Evolutionary conservation across 2,113 vertebrate species (phyloP), one percentile per base, ranked within the genome.

Genomic region (Pitta sordida): DNA sequence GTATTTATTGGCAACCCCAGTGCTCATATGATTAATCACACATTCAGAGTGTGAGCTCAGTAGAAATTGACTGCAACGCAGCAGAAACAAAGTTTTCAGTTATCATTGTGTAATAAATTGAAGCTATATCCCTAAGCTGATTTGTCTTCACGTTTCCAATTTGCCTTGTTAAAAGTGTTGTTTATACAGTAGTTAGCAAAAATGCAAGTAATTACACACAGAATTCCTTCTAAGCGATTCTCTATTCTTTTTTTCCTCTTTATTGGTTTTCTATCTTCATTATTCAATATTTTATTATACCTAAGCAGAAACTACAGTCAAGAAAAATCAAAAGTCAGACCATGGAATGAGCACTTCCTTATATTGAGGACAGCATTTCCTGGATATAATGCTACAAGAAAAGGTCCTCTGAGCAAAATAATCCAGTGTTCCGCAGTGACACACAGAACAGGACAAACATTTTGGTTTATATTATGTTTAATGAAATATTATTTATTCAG

Each of bases 11-110:
- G 98, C 98, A 99, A 97, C 93, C 93, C 91, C 69, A 71, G 94
- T 84, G 93, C 96, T 93, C 97, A 80, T 97, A 98, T 99, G 98
- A 99, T 99, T 99, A 99, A 99, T 99, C 98, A 98, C 97, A 96
- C 97, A 93, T 97, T 98, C 93, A 97, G 97, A 98, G 97, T 97
- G 97, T 95, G 97, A 97, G 97, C 93, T 97, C 96, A 90, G 90
- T 97, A 96, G 97, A 98, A 98, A 97, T 97, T 97, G 98, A 98
- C 98, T 98, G 97, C 95, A 91, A 96, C 95, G 37, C 96, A 97
- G 98, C 97, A 97, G 96, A 97, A 97, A 96, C 94, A 73, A 97
- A 98, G 96, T 97, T 98, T 97, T 97, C 96, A 92, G 96, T 97
- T 97, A 97, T 96, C 95, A 96, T 93, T 77, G 48, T 93, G 92